phyloP scores from a whole-genome alignment of 1,140 invertebrate genomes.

The Drosophila quadrilineata region DNA sequence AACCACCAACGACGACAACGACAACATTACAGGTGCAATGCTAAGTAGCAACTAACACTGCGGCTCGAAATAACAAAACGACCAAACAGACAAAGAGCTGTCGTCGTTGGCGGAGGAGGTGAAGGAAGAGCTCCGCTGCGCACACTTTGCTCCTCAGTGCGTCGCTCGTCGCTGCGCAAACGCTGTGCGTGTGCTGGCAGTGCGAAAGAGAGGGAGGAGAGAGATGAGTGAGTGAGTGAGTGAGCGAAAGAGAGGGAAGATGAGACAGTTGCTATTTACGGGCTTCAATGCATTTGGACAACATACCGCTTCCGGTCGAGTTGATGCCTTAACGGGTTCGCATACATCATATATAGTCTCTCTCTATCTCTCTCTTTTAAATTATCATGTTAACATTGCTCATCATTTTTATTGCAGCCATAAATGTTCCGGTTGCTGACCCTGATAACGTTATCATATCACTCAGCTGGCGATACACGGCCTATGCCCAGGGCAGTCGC shows the following conservation, averaged over 20 bases:
- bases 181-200: slow-evolving; percentile 15
- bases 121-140: too few relatives aligned
- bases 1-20: slow-evolving; percentile 59
- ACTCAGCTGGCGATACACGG: slow-evolving; percentile 65
- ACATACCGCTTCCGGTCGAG: slow-evolving; percentile 48
- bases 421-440: slow-evolving; percentile 8
- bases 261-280: slow-evolving; percentile 67
- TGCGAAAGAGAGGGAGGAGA: too few relatives aligned
- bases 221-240: neutral
- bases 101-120: slow-evolving; percentile 22
- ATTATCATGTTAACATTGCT: too few relatives aligned
- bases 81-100: slow-evolving; percentile 42
- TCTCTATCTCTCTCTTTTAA: too few relatives aligned
- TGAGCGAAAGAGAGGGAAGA: slow-evolving; percentile 50
- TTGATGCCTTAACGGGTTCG: slow-evolving; percentile 50
- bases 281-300: slow-evolving; percentile 82
- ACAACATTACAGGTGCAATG: slow-evolving; percentile 65
- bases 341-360: too few relatives aligned
- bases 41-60: slow-evolving; percentile 48
- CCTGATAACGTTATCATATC: slow-evolving; percentile 34
- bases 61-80: too few relatives aligned
- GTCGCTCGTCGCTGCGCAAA: slow-evolving; percentile 65
- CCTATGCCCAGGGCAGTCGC: slow-evolving; percentile 37
- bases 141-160: too few relatives aligned
- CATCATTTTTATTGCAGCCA: slow-evolving; percentile 57